Percentiles rank a stretch among this genome's conserved stretches.
Conservation (phyloP, 2,888 invertebrate species). For the Trachelus troglodyta region DNA sequence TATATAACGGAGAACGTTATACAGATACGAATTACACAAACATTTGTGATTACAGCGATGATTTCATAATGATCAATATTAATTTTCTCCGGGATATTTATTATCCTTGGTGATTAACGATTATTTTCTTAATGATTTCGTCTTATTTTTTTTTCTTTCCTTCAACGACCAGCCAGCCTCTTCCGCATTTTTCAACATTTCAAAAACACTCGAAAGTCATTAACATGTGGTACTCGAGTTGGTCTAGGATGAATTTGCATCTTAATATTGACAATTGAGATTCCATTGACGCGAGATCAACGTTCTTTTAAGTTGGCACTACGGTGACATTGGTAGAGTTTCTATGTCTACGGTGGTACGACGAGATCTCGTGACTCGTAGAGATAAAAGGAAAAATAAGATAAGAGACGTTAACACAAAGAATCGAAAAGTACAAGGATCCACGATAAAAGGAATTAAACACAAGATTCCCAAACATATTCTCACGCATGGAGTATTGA, state of each 20-base stretch:
- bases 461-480: not conserved
- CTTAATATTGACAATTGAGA: not conserved
- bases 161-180: not conserved
- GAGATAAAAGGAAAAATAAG: not conserved
- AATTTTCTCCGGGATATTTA: not conserved
- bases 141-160: not conserved
- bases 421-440: not conserved
- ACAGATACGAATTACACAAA: not conserved
- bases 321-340: not conserved
- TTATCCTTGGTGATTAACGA: not conserved
- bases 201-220: not conserved
- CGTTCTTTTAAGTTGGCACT: not conserved
- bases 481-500: not conserved
- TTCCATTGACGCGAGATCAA: not conserved
- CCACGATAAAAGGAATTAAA: not conserved
- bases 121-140: not conserved
- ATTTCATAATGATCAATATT: not conserved
- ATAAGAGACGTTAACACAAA: not conserved
- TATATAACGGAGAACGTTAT: not conserved
- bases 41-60: not conserved
- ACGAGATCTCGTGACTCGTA: not conserved
- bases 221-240: not conserved
- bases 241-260: not conserved
- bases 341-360: not conserved
- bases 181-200: not conserved